Evolutionary conservation across 2,797 vertebrate species (phyloP), one percentile per base, ranked within the genome.

Genomic region (Rhinogobio ventralis): DNA sequence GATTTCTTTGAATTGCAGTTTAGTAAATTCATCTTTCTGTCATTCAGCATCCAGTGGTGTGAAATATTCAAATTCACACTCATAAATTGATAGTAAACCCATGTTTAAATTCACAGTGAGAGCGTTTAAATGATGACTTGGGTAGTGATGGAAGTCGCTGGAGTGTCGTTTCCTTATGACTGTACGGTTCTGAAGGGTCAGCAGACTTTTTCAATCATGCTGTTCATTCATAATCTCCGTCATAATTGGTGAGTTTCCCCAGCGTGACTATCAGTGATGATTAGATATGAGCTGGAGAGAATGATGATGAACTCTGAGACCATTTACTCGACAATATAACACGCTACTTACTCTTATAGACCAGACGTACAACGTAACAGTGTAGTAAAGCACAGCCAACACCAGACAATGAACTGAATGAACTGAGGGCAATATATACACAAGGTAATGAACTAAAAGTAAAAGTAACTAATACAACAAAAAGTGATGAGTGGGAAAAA

Each of bases 141-240:
- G 55, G 23, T 77, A 28, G 75, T 62, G 42, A 62, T 78, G 15
- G 55, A 45, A 62, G 36, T 45, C n/a, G 0, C 55, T 19, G 14
- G 36, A 42, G 55, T 45, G 53, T 42, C 4, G 0, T 45, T 77
- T 45, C 14, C 75, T 45, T 45, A 57, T 76, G 51, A 57, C 8
- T 77, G 8, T 77, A n/a, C 0, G 11, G 75, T 57, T 62, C 53
- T 62, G 73, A 76, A 68, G 28, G 51, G 71, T 81, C 79, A 55
- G 36, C 67, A 72, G 67, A 69, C 25, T 81, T 71, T 71, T 79
- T 81, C 25, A 71, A 45, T 81, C 36, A 81, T 71, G 33, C 49
- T 81, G 49, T 69, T 81, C 79, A 81, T 77, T 77, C 51, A 78
- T 78, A 78, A 78, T 78, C 55, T 62, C 39, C 0, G 19, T 42